Percentiles rank a stretch among this genome's conserved stretches.
These are phyloP conservation scores for Margarornis squamiger DNA, from an alignment of 2,797 vertebrate genomes.

Conservation along the genomic window DNA sequence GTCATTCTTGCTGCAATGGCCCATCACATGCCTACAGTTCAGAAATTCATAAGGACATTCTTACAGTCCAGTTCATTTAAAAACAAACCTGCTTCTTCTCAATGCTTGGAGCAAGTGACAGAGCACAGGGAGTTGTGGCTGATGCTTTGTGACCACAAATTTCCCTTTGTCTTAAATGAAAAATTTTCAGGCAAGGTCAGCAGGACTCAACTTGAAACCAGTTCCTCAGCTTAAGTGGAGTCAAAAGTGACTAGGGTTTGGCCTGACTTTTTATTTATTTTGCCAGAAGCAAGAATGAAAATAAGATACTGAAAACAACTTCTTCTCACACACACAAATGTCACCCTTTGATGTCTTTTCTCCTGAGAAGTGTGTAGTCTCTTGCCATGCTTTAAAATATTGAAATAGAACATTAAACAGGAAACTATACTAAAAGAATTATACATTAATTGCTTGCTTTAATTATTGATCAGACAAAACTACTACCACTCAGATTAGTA, in stretches of 20 bases:
- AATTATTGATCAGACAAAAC: not conserved
- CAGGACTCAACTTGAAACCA: slow-evolving; percentile 18
- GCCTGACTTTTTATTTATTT: slow-evolving; percentile 33
- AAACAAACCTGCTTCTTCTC: slow-evolving; percentile 11
- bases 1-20: not conserved
- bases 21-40: not conserved
- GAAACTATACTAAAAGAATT: not conserved
- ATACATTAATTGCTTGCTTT: not conserved
- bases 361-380: not conserved
- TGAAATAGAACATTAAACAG: not conserved
- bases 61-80: not conserved
- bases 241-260: slow-evolving; percentile 30
- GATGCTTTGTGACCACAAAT: not conserved
- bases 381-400: not conserved
- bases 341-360: not conserved
- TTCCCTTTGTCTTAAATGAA: not conserved
- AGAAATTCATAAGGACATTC: not conserved
- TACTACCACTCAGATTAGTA: not conserved
- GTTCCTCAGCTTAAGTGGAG: slow-evolving; percentile 15
- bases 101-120: not conserved
- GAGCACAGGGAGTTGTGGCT: not conserved
- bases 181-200: not conserved
- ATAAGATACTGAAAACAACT: not conserved
- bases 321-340: not conserved
- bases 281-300: slow-evolving; percentile 27